Evolutionary conservation across 1,140 invertebrate species (phyloP), one percentile per base, ranked within the genome.

Genomic region (Littorina saxatilis): DNA sequence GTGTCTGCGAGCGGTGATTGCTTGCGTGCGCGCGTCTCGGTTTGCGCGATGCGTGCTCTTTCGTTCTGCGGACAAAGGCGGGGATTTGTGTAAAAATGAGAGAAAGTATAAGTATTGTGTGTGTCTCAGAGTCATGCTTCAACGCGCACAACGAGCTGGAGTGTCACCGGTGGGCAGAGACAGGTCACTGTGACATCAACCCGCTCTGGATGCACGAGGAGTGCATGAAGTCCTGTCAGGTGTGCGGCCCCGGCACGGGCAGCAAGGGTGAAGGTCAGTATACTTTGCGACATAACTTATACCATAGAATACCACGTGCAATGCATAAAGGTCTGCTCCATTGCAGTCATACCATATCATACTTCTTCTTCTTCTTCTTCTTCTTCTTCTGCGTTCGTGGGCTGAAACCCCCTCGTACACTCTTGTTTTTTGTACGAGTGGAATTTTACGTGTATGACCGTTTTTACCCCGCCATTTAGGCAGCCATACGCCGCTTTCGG

Each of bases 101-200:
- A n/a, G n/a, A 2, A 29, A 0, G 27, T 73, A 9, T 23, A 20
- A 40, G 43, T 40, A 20, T 73, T 63, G 37, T 43, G 70, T 43
- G 70, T 43, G 37, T n/a, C 11, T 17, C 78, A 86, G 83, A 23
- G 9, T 68, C 73, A 13, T 86, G 85, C 35, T 66, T 20, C 37
- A 84, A 86, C 61, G 29, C 0, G 0, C 82, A 86, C 78, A 85
- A 83, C 20, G 80, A 83, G 58, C 75, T 77, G n/a, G 82, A 88
- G 52, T 88, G 87, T 70, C 70, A 83, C 9, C 78, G 50, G 29
- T 90, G 89, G 89, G 88, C 88, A 1, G 83, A 82, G 0, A 82
- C 81, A 2, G 89, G 84, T 66, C 87, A 90, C 74, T 90, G 89
- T 72, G 82, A 83, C 27, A 85, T 81, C 61, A 90, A 90, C 79